Evolutionary conservation across 2,797 vertebrate species (phyloP).

Genomic region (Strix occidentalis): DNA sequence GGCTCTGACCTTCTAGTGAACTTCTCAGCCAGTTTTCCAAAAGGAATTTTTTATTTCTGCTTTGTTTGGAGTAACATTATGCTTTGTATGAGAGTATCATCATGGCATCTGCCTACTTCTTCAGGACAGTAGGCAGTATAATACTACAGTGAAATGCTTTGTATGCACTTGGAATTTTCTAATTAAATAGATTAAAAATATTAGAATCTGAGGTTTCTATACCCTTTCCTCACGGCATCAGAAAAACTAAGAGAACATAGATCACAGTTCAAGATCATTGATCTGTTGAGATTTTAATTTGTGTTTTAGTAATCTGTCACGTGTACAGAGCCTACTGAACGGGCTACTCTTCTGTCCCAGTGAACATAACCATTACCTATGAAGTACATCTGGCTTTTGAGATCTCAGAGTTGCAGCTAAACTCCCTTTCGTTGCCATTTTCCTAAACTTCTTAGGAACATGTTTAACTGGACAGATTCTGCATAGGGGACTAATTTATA

Average conservation of each 20-base stretch:
- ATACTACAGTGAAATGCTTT: not conserved
- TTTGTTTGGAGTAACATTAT: not conserved
- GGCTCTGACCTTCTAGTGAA: not conserved
- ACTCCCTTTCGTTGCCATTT: not conserved
- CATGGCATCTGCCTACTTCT: too few species aligned
- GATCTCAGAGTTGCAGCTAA: not conserved
- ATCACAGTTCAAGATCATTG: too few species aligned
- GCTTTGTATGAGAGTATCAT: not conserved
- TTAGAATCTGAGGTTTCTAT: not conserved
- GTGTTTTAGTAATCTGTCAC: not conserved
- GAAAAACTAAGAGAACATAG: not conserved
- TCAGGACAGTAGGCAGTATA: not conserved
- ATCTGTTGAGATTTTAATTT: not conserved
- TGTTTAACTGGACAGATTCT: not conserved
- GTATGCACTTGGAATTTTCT: not conserved
- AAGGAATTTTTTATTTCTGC: not conserved
- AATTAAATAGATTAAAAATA: not conserved
- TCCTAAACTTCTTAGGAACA: not conserved
- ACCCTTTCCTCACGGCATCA: not conserved
- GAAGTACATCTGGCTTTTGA: not conserved
- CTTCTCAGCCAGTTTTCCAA: not conserved
- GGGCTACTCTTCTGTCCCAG: not conserved
- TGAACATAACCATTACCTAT: not conserved
- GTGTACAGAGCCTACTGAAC: not conserved
- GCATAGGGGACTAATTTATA: not conserved